Percentiles rank a stretch among this genome's conserved stretches.
These are phyloP conservation scores for Drosophila fuyamai DNA, from an alignment of 1,140 invertebrate species.

Conservation along the genomic window DNA sequence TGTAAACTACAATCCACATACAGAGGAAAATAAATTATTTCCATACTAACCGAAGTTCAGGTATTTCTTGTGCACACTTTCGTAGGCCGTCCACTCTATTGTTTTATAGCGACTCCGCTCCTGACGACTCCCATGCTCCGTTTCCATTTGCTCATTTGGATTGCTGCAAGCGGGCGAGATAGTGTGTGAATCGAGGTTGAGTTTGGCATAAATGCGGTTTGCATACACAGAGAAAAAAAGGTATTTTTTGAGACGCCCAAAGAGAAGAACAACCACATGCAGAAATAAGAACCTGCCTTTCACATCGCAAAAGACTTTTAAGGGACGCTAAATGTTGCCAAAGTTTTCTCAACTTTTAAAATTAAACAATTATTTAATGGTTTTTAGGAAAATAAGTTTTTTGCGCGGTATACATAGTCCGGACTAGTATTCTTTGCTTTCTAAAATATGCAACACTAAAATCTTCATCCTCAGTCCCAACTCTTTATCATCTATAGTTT, in stretches of 20 bases:
- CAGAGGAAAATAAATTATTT: neutral
- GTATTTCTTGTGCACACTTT: constrained; percentile 96
- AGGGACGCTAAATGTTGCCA: too few species aligned
- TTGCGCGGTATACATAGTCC: too few species aligned
- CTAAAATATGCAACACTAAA: too few species aligned
- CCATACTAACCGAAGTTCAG: constrained; percentile 91
- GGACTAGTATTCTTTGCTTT: too few species aligned
- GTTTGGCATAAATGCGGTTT: neutral
- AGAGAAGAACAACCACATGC: too few species aligned
- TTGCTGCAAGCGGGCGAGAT: constrained; percentile 87
- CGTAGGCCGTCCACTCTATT: constrained; percentile 96
- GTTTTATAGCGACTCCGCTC: constrained; percentile 92
- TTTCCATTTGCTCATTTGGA: constrained; percentile 93
- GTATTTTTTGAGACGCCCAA: too few species aligned
- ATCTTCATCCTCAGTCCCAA: too few species aligned
- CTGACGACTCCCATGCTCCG: constrained; percentile 88
- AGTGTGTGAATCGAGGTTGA: neutral
- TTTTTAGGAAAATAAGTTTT: too few species aligned
- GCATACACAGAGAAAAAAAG: neutral
- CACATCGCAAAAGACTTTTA: too few species aligned
- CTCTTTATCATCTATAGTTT: too few species aligned
- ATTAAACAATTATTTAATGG: too few species aligned
- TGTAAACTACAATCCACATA: neutral
- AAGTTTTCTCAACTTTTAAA: neutral
- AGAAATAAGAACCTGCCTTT: too few species aligned